Base-by-base conservation (phyloP, 2,113 vertebrate genomes). In the Myrmecobius fasciatus region DNA sequence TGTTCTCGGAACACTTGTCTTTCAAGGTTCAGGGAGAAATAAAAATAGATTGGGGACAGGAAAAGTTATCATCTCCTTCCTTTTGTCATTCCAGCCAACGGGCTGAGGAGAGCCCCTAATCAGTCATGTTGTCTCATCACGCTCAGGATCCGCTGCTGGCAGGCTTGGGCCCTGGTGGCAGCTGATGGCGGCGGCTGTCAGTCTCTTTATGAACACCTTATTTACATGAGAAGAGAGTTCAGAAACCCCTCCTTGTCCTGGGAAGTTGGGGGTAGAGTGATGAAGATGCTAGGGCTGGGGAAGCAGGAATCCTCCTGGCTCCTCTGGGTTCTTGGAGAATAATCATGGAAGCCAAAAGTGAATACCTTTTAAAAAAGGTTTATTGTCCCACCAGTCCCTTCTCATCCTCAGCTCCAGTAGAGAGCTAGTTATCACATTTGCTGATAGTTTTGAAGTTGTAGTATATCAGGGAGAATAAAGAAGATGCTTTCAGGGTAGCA, bases 21-120 rank as follows among this genome's bases (percentile, higher is more conserved):
- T 90, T 94, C 93, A 56, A 89, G 91, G 92, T 95, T 96, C 95
- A 93, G 92, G 93, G 93, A 96, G 96, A 96, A 96, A 95, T 95
- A 36, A 92, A 53, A 88, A 8, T 0, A 94, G 92, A 48, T 1
- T 43, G 53, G 46, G 8, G 0, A 1, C 20, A 0, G n/a, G 89
- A 51, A 60, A 8, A 12, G 25, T 31, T 53, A n/a, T 83, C 91
- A 48, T 47, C 92, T 54, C 88, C 43, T 53, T 94, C 89, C 92
- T 25, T 91, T 92, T 89, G 67, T 91, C 95, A 92, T 36, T 28
- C 36, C 11, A 10, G 36, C 1, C 3, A 0, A 0, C 0, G 0
- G 22, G 46, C 49, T 75, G 3, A 0, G 0, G 7, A 0, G 47
- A 24, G 95, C 12, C 47, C 53, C 94, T 26, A 28, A 94, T 94